Evolutionary conservation across 53 echinoderm and acorn worm species (phyloP), one percentile per base, ranked within the genome.

Genomic region (Holothuria scabra): DNA sequence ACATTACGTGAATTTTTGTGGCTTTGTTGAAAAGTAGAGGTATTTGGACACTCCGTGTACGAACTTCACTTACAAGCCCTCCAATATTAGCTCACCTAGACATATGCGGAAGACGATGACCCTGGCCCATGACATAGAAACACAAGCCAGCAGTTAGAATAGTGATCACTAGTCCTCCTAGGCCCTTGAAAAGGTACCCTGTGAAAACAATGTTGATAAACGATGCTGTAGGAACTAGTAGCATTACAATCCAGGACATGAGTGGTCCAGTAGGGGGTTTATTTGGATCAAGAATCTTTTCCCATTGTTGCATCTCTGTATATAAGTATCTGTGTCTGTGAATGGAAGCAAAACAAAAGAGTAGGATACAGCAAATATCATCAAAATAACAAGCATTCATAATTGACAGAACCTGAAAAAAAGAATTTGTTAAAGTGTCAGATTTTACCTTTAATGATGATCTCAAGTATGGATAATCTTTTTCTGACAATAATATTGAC

Each of bases 211-310:
- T 82, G 59, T 74, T 75, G 46, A 84, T 59, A 55, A 97, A 92
- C 33, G 81, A 86, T 23, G 89, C 48, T n/a, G 86, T 69, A 1
- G 97, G 97, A 24, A 94, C 56, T 18, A 90, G 65, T 34, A 97
- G 72, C 85, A 97, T 79, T 64, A 88, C 79, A 82, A 90, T 92
- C 97, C 97, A 97, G 4, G 97, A 94, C 24, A 92, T 81, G 19
- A 92, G 88, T 19, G 97, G 97, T 8, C 97, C 97, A 35, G 86
- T 84, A 1, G 97, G 97, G 14, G 94, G 87, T 56, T 85, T 60
- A 41, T 80, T 59, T 3, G 88, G 94, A 7, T 86, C 85, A 56
- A 63, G 80, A 21, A 85, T 81, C 21, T 84, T 64, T 9, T 84
- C 80, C 94, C 94, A 97, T 65, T 92, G 86, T 0, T 38, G 74